A percentile compares a stretch with the other conserved stretches of the same genome.
Conservation (phyloP, 2,113 vertebrate species). For the Halichoeres trimaculatus region DNA sequence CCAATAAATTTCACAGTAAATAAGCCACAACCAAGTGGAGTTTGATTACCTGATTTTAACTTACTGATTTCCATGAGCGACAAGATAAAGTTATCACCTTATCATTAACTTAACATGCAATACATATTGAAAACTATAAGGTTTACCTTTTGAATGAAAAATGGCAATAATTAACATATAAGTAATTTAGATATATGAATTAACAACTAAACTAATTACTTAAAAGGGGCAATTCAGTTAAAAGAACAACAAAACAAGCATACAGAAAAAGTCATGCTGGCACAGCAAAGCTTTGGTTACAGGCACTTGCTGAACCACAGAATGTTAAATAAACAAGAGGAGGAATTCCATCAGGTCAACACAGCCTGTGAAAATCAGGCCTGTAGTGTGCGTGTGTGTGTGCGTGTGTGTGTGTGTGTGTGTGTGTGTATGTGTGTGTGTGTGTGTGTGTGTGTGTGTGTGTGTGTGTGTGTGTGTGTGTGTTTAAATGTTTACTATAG, state of each 20-base stretch:
- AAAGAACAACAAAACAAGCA: not conserved
- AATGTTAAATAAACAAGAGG: slow-evolving; percentile 66
- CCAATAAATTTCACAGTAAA: too few relatives aligned
- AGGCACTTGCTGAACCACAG: slow-evolving; percentile 58
- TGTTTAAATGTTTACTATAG: slow-evolving; percentile 18
- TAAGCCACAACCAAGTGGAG: too few relatives aligned
- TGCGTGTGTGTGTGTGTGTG: slow-evolving; percentile 18
- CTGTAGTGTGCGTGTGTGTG: slow-evolving; percentile 11
- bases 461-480: slow-evolving; percentile 32
- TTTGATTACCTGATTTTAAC: too few relatives aligned
- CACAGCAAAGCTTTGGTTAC: slow-evolving; percentile 39
- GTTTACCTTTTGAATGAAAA: too few relatives aligned
- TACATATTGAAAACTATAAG: too few relatives aligned
- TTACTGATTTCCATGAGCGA: too few relatives aligned
- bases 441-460: slow-evolving; percentile 22
- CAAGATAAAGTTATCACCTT: too few relatives aligned
- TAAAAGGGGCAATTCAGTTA: slow-evolving; percentile 5
- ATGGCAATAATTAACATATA: too few relatives aligned
- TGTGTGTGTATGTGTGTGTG: slow-evolving; percentile 22
- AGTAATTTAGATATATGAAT: too few relatives aligned
- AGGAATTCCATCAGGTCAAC: slow-evolving; percentile 67
- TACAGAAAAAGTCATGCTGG: slow-evolving; percentile 1
- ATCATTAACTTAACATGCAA: too few relatives aligned
- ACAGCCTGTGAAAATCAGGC: slow-evolving; percentile 13
- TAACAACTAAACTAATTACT: not conserved